Base-by-base conservation (phyloP, 2,888 invertebrate genomes). In the Doris montereyensis region DNA sequence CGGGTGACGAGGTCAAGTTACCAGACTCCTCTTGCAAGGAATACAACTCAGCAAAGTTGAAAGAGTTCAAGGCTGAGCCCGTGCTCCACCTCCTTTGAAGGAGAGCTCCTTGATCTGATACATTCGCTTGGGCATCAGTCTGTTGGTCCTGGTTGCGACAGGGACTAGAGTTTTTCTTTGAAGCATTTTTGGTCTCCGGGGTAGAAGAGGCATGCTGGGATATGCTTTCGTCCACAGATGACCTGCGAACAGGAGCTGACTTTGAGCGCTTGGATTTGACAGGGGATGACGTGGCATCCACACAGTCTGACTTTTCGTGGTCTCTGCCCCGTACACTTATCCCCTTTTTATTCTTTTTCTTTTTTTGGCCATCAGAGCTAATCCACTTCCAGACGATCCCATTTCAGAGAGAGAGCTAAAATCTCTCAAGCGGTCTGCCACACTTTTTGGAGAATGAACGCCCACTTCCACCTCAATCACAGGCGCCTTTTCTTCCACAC, bases 21-120 rank as follows among this genome's bases (percentile, higher is more conserved):
- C 86, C 86, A 70, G 85, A 83, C 75, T 87, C 87, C 73, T 87
- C 87, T 72, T 86, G 83, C 30, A 87, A 76, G 30, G 86, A 82
- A 81, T 87, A 86, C 79, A 87, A 77, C 41, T 84, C 85, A 62
- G 86, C 86, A 70, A 82, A 77, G 57, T 82, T 60, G 24, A 78
- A 70, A n/a, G 78, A 75, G 60, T 68, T 74, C 32, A 79, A 60
- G 24, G 79, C 68, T 0, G 76, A 76, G 0, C 79, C 79, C 5
- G 79, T 79, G 52, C 79, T 79, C 79, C 79, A 79, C 10, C 79
- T 67, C 4, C 79, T 41, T 8, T 68, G 58, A 41, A 41, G 8
- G 17, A 17, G 8, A 41, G 52, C 3, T 35, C 4, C 2, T 74
- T 41, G 58, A n/a, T 8, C 65, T 4, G 67, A 21, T 30, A 21